phyloP scores from a whole-genome alignment of 2,888 invertebrate species.

The Linyphia triangularis region DNA sequence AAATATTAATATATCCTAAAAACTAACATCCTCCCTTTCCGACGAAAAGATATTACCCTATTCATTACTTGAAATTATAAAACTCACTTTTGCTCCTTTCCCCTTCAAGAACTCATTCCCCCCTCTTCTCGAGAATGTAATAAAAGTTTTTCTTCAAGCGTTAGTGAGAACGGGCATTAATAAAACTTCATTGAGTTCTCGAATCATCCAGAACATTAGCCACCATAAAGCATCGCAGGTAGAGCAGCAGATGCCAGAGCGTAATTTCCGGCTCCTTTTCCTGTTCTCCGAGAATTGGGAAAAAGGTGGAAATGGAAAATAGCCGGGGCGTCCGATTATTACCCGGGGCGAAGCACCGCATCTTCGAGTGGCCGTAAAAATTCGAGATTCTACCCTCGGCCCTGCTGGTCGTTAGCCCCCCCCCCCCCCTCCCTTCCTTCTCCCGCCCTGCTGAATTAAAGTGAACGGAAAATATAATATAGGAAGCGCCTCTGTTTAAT shows the following conservation, averaged over 20 bases:
- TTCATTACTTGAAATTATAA: slow-evolving; percentile 37
- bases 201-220: slow-evolving; percentile 55
- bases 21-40: not conserved
- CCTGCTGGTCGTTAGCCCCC: slow-evolving; percentile 36
- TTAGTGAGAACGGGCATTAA: slow-evolving; percentile 48
- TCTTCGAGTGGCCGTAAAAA: slow-evolving; percentile 62
- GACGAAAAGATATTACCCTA: not conserved
- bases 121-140: slow-evolving; percentile 20
- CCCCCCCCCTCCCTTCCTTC: slow-evolving; percentile 4
- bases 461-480: slow-evolving; percentile 72
- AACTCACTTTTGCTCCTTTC: not conserved
- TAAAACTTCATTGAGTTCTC: slow-evolving; percentile 41
- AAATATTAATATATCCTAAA: not conserved
- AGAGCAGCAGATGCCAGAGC: not conserved
- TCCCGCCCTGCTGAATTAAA: slow-evolving; percentile 58
- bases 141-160: slow-evolving; percentile 40
- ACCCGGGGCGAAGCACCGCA: slow-evolving; percentile 16
- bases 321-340: slow-evolving; percentile 59
- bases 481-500: slow-evolving; percentile 45
- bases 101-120: not conserved
- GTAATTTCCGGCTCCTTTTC: slow-evolving; percentile 53
- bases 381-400: slow-evolving; percentile 24
- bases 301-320: slow-evolving; percentile 67
- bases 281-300: slow-evolving; percentile 43
- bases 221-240: slow-evolving; percentile 31